phyloP scores from a whole-genome alignment of 1,140 invertebrate genomes.

The Aphis gossypii region DNA sequence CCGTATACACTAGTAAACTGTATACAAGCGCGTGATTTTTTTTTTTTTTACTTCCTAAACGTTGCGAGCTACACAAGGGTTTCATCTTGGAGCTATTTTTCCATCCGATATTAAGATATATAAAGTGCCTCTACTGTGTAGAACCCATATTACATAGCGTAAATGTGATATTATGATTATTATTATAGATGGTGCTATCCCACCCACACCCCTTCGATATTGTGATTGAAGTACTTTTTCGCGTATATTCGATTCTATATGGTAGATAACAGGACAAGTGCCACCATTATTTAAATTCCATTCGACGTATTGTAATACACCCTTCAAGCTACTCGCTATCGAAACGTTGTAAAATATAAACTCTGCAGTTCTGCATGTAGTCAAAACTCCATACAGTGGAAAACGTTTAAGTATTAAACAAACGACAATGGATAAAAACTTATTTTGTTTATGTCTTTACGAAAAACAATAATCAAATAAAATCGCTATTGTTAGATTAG shows the following conservation, averaged over 20 bases:
- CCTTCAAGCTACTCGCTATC: background rate
- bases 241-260: background rate
- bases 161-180: background rate
- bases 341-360: background rate
- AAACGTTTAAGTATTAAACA: background rate
- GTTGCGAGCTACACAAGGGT: background rate
- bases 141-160: background rate
- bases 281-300: background rate
- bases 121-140: background rate
- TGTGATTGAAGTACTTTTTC: constrained; percentile 17
- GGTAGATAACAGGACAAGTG: background rate
- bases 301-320: background rate
- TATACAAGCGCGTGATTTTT: background rate
- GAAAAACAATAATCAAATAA: too few species aligned
- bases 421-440: background rate
- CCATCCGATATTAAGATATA: background rate
- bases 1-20: background rate
- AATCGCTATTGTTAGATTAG: too few species aligned
- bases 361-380: background rate
- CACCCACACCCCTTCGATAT: background rate
- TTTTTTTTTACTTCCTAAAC: background rate
- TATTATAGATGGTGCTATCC: background rate
- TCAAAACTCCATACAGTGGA: background rate
- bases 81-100: background rate
- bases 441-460: background rate